Conservation (phyloP, 2,888 invertebrate species). For the Pedicia rivosa region DNA sequence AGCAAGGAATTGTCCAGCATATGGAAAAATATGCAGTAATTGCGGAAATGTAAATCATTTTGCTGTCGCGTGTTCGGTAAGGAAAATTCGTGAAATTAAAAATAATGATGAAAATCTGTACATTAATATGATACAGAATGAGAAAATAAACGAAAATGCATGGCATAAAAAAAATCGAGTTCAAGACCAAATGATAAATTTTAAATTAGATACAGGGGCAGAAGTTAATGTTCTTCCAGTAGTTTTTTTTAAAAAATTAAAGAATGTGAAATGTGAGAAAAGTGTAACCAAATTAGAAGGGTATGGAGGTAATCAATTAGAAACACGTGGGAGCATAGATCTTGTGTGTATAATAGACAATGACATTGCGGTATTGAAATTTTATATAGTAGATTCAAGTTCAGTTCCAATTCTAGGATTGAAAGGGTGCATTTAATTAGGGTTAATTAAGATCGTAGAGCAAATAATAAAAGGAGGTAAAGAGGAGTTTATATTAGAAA, state of each 20-base stretch:
- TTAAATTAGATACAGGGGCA: constrained; percentile 5
- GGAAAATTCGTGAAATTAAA: not conserved
- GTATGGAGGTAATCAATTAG: constrained; percentile 1
- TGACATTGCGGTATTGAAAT: constrained; percentile 9
- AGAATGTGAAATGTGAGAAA: not conserved
- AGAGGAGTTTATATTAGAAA: constrained; percentile 6
- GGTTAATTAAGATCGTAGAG: constrained; percentile 7
- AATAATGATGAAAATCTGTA: too few species aligned
- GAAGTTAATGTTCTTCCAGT: constrained; percentile 3
- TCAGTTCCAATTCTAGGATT: constrained; percentile 8
- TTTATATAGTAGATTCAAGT: constrained; percentile 10
- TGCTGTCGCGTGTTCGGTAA: not conserved
- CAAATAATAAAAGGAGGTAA: not conserved
- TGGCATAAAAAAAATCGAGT: constrained; percentile 2
- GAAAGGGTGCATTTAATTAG: constrained; percentile 7
- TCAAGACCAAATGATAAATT: not conserved
- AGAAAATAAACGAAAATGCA: not conserved
- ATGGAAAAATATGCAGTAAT: not conserved
- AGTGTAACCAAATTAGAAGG: constrained; percentile 1
- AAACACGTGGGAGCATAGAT: too few species aligned
- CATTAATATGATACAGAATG: not conserved
- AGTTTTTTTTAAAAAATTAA: not conserved
- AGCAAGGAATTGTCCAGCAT: constrained; percentile 6
- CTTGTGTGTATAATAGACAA: constrained; percentile 5
- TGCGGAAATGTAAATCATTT: constrained; percentile 6